A percentile compares a stretch with the other conserved stretches of the same genome.
These are phyloP conservation scores for Sardina pilchardus DNA, from an alignment of 2,113 vertebrate genomes.

Conservation along the genomic window DNA sequence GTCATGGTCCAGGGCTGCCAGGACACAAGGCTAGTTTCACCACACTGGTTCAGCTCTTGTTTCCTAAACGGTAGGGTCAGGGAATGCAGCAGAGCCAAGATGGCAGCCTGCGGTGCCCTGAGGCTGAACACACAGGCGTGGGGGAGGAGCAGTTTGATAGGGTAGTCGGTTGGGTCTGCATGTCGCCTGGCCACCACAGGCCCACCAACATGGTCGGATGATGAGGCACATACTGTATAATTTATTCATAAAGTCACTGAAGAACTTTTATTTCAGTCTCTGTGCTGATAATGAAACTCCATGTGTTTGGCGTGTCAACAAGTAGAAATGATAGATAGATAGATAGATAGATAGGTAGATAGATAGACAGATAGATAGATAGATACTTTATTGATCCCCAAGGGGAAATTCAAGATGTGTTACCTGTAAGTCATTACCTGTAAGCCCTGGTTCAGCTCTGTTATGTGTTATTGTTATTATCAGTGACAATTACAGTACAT, in stretches of 20 bases:
- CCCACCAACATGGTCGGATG: constrained; percentile 35
- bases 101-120: constrained; percentile 31
- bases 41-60: constrained; percentile 51
- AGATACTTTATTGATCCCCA: too few species aligned
- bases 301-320: not conserved
- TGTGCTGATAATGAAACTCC: not conserved
- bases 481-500: too few species aligned
- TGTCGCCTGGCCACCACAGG: not conserved
- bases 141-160: constrained; percentile 61
- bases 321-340: too few species aligned
- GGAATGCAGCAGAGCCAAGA: constrained; percentile 52
- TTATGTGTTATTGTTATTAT: too few species aligned
- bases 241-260: not conserved
- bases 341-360: too few species aligned
- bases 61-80: constrained; percentile 50
- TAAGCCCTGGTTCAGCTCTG: too few species aligned
- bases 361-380: too few species aligned
- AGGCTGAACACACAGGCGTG: constrained; percentile 56
- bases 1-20: constrained; percentile 57
- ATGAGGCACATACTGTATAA: not conserved
- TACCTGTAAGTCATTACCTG: too few species aligned
- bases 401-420: too few species aligned
- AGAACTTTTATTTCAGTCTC: not conserved
- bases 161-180: constrained; percentile 42
- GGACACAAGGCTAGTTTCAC: constrained; percentile 62